phyloP scores from a whole-genome alignment of 2,888 invertebrate genomes.

The Dendrolimus houi region DNA sequence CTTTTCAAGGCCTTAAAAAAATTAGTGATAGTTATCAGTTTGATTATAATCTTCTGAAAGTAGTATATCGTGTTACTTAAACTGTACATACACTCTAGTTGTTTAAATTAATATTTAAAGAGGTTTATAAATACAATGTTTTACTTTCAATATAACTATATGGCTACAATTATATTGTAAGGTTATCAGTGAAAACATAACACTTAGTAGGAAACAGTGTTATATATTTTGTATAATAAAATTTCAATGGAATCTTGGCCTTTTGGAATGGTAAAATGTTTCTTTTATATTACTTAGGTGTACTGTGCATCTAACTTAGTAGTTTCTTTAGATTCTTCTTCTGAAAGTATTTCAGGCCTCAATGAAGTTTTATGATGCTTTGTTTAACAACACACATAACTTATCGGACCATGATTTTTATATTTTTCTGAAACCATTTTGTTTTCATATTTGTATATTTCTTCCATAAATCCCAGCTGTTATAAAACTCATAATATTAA shows the following conservation, averaged over 20 bases:
- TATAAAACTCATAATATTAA: background rate
- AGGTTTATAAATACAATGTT: background rate
- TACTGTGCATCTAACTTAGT: too few relatives aligned
- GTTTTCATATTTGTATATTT: too few relatives aligned
- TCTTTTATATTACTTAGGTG: too few relatives aligned
- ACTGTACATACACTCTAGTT: background rate
- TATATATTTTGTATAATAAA: conserved; percentile 3
- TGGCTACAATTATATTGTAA: background rate
- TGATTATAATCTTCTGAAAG: background rate
- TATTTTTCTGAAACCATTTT: too few relatives aligned
- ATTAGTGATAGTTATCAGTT: background rate
- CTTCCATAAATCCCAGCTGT: background rate
- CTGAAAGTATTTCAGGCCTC: too few relatives aligned
- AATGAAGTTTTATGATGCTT: too few relatives aligned
- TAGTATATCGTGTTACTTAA: background rate
- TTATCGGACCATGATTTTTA: too few relatives aligned
- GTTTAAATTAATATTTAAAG: too few relatives aligned
- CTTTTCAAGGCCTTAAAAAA: background rate
- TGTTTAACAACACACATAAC: too few relatives aligned
- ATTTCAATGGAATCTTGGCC: background rate
- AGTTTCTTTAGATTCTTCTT: too few relatives aligned
- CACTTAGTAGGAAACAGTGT: background rate
- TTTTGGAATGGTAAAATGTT: background rate
- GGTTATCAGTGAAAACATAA: background rate
- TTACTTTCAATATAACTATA: background rate